Conservation (phyloP, 1,140 invertebrate species). For the Notospermus geniculatus region DNA sequence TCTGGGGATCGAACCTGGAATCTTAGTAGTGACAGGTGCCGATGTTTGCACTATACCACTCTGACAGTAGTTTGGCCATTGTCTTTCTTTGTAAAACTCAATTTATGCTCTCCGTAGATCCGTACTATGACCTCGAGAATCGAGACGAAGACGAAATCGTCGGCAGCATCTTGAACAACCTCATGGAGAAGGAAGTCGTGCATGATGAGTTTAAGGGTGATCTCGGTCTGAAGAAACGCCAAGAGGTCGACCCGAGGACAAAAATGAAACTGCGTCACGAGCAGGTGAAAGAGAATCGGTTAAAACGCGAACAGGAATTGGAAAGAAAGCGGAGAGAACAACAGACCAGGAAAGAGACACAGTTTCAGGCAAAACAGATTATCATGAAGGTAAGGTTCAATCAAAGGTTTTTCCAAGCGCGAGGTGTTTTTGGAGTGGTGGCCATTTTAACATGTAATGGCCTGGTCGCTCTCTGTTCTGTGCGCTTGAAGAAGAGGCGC, state of each 20-base stretch:
- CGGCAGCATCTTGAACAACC: constrained; percentile 37
- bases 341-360: constrained; percentile 43
- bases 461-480: too few species aligned
- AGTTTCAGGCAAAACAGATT: constrained; percentile 41
- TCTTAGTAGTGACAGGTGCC: too few species aligned
- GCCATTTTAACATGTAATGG: too few species aligned
- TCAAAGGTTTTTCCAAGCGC: not conserved
- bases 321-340: constrained; percentile 32
- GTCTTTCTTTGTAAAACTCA: too few species aligned
- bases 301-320: constrained; percentile 42
- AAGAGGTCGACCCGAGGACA: constrained; percentile 33
- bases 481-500: too few species aligned
- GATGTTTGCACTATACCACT: too few species aligned
- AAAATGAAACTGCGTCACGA: constrained; percentile 46
- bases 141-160: constrained; percentile 38
- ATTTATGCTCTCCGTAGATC: too few species aligned
- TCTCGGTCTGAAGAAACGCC: constrained; percentile 32
- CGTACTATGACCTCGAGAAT: constrained; percentile 14
- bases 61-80: too few species aligned
- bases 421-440: too few species aligned
- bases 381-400: constrained; percentile 35
- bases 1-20: too few species aligned
- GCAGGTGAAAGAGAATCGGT: constrained; percentile 51
- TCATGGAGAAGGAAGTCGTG: constrained; percentile 40
- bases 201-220: constrained; percentile 32